phyloP scores from a whole-genome alignment of 1,140 invertebrate species.

The Euschistus heros region DNA sequence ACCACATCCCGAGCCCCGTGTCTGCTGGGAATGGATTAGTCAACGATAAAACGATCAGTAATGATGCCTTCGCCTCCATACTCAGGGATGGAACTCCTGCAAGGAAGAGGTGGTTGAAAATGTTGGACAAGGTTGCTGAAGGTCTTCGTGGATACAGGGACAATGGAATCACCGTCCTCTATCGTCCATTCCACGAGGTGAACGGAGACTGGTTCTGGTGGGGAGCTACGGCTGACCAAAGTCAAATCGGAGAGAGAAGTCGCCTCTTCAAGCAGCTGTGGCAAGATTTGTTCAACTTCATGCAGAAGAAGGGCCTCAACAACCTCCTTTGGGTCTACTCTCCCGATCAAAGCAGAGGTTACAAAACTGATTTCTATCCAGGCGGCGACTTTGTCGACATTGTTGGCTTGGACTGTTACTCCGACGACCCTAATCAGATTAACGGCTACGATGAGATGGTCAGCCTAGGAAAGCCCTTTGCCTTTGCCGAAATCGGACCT shows the following conservation, averaged over 20 bases:
- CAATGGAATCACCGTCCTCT: neutral
- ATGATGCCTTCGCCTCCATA: neutral
- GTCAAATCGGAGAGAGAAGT: neutral
- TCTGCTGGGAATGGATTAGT: neutral
- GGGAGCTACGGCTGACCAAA: neutral
- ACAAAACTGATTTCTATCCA: neutral
- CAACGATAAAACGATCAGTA: neutral
- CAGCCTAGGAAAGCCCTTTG: neutral
- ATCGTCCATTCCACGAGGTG: neutral
- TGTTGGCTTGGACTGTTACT: neutral
- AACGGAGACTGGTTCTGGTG: constrained; percentile 5
- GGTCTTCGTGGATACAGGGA: neutral
- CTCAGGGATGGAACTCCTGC: neutral
- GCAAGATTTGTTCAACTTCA: neutral
- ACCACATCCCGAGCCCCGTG: neutral
- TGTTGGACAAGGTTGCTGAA: neutral
- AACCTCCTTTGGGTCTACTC: neutral
- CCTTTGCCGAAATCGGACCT: neutral
- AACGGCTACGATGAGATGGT: neutral
- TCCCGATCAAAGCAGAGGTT: neutral
- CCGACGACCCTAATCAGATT: neutral
- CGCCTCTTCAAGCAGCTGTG: neutral
- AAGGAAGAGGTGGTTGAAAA: neutral
- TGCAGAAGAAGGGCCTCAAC: neutral
- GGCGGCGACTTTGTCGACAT: neutral